A percentile compares a stretch with the other conserved stretches of the same genome.
Evolutionary conservation across 2,797 vertebrate genomes (phyloP).

Genomic region (Leptatherina wallacei): DNA sequence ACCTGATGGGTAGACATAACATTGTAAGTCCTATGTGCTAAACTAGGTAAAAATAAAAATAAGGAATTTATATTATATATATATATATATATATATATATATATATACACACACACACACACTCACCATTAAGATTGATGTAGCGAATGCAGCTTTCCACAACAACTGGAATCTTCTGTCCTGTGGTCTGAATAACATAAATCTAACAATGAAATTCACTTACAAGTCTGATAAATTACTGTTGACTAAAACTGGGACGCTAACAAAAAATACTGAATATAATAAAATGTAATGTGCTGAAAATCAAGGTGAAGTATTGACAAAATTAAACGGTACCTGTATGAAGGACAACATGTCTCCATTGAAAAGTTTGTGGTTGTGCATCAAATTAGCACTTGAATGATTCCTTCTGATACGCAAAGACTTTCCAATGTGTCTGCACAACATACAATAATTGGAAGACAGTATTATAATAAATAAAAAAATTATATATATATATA

Average conservation of each 20-base stretch:
- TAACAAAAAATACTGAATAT: too few species aligned
- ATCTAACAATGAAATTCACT: neutral
- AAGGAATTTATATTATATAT: too few species aligned
- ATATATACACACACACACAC: neutral
- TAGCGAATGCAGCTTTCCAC: slow-evolving; percentile 91
- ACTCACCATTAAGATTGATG: slow-evolving; percentile 90
- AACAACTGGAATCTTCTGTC: slow-evolving; percentile 87
- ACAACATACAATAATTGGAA: slow-evolving; percentile 14
- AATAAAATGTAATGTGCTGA: neutral
- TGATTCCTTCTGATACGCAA: slow-evolving; percentile 74
- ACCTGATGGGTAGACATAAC: slow-evolving; percentile 73
- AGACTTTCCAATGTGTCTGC: slow-evolving; percentile 72
- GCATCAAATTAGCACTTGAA: slow-evolving; percentile 72
- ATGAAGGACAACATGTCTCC: slow-evolving; percentile 88
- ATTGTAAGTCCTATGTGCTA: too few species aligned
- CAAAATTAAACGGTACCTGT: slow-evolving; percentile 74
- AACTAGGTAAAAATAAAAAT: neutral
- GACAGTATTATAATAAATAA: neutral
- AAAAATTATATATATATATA: too few species aligned
- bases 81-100: neutral
- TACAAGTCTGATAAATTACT: too few species aligned
- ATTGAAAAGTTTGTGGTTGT: slow-evolving; percentile 87
- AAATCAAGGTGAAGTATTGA: neutral
- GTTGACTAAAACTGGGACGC: too few species aligned
- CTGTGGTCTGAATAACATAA: slow-evolving; percentile 81